These are phyloP conservation scores for Drosophila azteca DNA, from an alignment of 1,140 invertebrate species.

Conservation along the genomic window DNA sequence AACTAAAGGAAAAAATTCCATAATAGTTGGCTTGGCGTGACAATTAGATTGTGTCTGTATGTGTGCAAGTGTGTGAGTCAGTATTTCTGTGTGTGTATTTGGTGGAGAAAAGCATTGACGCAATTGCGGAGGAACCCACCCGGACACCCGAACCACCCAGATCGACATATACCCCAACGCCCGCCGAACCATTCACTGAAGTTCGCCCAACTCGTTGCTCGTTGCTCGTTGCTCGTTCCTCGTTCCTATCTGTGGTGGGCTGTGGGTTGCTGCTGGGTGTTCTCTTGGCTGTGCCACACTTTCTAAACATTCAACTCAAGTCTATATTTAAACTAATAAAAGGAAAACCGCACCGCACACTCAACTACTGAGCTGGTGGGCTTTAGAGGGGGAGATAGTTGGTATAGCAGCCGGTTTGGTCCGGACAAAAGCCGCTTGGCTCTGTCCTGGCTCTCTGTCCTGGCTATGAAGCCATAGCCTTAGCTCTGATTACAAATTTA, in stretches of 20 bases:
- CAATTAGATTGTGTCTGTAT: slow-evolving; percentile 67
- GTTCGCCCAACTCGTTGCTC: no score
- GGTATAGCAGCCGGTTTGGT: slow-evolving; percentile 31
- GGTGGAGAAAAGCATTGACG: slow-evolving; percentile 60
- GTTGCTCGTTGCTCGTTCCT: no score
- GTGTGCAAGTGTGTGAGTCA: slow-evolving; percentile 16
- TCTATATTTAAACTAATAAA: slow-evolving; percentile 82
- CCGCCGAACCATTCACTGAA: no score
- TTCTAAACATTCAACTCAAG: slow-evolving; percentile 64
- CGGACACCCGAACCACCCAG: slow-evolving; percentile 13
- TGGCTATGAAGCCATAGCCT: slow-evolving; percentile 1
- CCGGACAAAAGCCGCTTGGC: slow-evolving; percentile 24
- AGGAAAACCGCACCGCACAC: slow-evolving; percentile 50
- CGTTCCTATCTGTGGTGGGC: not conserved
- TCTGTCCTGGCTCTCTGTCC: no score
- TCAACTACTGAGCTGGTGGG: not conserved
- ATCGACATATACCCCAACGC: no score
- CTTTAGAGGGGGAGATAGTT: slow-evolving; percentile 15
- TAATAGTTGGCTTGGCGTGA: slow-evolving; percentile 79
- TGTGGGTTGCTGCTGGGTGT: not conserved
- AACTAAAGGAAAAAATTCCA: slow-evolving; percentile 70
- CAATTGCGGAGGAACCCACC: slow-evolving; percentile 69
- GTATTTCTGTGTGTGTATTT: slow-evolving; percentile 16
- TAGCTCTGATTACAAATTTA: slow-evolving; percentile 53
- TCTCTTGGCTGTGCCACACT: not conserved